Conservation (phyloP, 2,797 vertebrate genomes). For the Hozukius guyotensis region DNA sequence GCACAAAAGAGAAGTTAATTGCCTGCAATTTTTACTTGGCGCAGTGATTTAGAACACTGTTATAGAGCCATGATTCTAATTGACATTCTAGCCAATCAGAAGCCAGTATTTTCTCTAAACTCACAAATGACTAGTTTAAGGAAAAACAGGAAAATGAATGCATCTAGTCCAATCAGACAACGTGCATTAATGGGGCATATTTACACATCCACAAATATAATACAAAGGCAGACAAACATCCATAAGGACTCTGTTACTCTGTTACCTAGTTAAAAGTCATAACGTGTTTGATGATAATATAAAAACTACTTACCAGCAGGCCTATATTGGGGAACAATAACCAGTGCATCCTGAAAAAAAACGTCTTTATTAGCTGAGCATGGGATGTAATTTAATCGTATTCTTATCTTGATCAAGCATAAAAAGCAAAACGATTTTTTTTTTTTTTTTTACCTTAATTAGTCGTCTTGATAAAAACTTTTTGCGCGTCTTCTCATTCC, state of each 20-base stretch:
- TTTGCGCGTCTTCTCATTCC: conserved; percentile 56
- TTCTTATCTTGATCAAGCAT: background rate
- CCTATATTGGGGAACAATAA: conserved; percentile 40
- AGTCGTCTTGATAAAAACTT: conserved; percentile 18
- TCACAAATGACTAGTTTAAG: too few relatives aligned
- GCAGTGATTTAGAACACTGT: background rate
- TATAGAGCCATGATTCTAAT: background rate
- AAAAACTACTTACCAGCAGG: conserved; percentile 62
- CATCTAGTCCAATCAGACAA: background rate
- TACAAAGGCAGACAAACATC: background rate
- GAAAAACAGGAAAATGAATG: background rate
- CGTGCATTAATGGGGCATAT: background rate
- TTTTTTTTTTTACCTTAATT: conserved; percentile 51
- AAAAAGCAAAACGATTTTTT: background rate
- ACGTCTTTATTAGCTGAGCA: background rate
- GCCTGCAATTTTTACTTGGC: background rate
- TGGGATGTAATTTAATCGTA: background rate
- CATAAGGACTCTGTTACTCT: background rate
- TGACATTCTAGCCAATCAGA: background rate
- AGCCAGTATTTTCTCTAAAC: background rate
- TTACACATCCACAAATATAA: background rate
- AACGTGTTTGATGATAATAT: too few relatives aligned
- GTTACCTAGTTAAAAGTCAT: too few relatives aligned
- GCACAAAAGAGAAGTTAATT: background rate
- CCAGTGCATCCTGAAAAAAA: conserved; percentile 74